A percentile compares a stretch with the other conserved stretches of the same genome.
phyloP scores from a whole-genome alignment of 2,113 vertebrate species.

The Kryptolebias marmoratus region DNA sequence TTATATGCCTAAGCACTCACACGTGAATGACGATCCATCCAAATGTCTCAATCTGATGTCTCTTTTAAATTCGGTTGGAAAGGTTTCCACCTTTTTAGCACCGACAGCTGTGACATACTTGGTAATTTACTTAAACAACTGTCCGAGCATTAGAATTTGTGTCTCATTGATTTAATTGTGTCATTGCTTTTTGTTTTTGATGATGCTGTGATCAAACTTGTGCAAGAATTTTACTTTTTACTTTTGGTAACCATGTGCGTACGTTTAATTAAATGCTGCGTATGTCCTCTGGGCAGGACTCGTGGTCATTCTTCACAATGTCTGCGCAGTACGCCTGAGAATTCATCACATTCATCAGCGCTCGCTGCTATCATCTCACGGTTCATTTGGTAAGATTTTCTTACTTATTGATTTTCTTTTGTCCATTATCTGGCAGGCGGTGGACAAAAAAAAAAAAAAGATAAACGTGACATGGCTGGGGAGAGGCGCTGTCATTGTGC shows the following conservation, averaged over 20 bases:
- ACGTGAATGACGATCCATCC: too few species aligned
- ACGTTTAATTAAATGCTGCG: slow-evolving; percentile 6
- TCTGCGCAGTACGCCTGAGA: slow-evolving; percentile 27
- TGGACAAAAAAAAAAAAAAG: slow-evolving; percentile 39
- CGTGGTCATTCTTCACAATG: slow-evolving; percentile 15
- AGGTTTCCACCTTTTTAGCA: too few species aligned
- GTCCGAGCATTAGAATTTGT: too few species aligned
- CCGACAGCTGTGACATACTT: too few species aligned
- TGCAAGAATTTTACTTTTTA: too few species aligned
- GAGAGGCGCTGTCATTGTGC: slow-evolving; percentile 45
- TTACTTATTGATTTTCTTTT: slow-evolving; percentile 68
- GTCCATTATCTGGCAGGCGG: slow-evolving; percentile 61
- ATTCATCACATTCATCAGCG: slow-evolving; percentile 50
- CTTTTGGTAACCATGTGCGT: neutral
- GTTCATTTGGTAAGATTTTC: slow-evolving; percentile 52
- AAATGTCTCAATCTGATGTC: too few species aligned
- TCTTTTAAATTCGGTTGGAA: too few species aligned
- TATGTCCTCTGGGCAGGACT: slow-evolving; percentile 1
- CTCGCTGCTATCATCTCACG: neutral
- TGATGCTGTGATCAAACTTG: too few species aligned
- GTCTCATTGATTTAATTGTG: too few species aligned
- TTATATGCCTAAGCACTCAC: too few species aligned
- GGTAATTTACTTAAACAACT: too few species aligned
- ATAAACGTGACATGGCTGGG: slow-evolving; percentile 52
- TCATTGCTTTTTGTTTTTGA: too few species aligned